phyloP scores from a whole-genome alignment of 2,113 vertebrate species.

The Anoplopoma fimbria region DNA sequence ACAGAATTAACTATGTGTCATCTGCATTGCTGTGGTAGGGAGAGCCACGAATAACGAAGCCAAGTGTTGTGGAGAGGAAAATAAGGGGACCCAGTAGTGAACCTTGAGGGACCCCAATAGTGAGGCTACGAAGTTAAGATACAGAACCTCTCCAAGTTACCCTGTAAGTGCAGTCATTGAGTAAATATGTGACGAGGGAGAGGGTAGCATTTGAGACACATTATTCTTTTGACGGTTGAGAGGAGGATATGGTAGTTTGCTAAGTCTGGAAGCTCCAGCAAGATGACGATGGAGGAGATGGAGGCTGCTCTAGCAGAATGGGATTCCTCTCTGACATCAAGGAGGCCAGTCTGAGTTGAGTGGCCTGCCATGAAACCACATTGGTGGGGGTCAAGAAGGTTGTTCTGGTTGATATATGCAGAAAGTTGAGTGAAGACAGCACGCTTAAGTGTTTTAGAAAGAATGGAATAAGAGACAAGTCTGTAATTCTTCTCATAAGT shows the following conservation, averaged over 20 bases:
- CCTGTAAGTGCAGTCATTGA: neutral
- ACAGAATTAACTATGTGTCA: neutral
- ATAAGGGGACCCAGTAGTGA: neutral
- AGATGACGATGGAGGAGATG: neutral
- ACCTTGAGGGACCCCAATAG: neutral
- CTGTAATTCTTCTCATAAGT: neutral
- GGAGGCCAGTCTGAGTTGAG: neutral
- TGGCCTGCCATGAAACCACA: neutral
- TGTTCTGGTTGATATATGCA: neutral
- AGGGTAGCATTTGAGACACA: neutral
- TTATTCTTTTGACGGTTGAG: neutral
- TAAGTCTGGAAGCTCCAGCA: neutral
- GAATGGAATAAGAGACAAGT: neutral
- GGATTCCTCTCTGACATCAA: neutral
- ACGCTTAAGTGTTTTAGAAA: neutral
- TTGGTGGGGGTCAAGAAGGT: neutral
- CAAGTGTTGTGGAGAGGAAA: neutral
- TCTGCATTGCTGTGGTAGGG: neutral
- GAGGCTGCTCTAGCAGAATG: neutral
- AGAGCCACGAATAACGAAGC: neutral
- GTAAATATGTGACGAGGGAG: neutral
- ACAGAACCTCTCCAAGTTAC: neutral
- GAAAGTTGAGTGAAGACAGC: neutral
- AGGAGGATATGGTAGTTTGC: neutral
- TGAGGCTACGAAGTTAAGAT: neutral